Evolutionary conservation across 1,140 invertebrate genomes (phyloP).

Genomic region (Apolygus lucorum): DNA sequence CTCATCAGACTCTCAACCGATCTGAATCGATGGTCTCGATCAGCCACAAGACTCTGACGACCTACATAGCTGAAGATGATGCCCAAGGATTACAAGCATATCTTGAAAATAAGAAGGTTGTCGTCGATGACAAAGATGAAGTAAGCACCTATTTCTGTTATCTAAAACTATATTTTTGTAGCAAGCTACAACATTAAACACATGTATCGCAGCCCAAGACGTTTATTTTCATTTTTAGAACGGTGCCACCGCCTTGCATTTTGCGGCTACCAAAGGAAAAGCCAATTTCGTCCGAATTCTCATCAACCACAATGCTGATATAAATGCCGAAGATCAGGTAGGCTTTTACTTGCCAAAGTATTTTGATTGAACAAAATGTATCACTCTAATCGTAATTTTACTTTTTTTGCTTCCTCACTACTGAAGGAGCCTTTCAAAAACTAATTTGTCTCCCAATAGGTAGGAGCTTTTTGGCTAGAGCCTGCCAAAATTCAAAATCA

Average conservation of each 20-base stretch:
- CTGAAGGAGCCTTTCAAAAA: too few species aligned
- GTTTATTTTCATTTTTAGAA: constrained; percentile 50
- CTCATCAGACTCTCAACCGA: constrained; percentile 49
- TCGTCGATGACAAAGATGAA: constrained; percentile 84
- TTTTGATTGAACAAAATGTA: too few species aligned
- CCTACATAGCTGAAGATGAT: constrained; percentile 72
- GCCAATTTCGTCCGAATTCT: constrained; percentile 71
- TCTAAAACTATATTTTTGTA: not conserved
- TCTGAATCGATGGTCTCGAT: constrained; percentile 82
- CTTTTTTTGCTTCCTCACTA: too few species aligned
- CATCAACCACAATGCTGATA: constrained; percentile 75
- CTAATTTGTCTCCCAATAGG: too few species aligned
- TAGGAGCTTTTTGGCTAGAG: too few species aligned
- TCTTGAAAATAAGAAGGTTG: constrained; percentile 67
- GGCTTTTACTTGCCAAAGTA: too few species aligned
- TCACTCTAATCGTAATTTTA: too few species aligned
- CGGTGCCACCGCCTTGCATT: constrained; percentile 83
- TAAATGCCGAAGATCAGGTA: constrained; percentile 78
- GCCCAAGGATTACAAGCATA: constrained; percentile 66
- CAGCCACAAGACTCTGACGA: constrained; percentile 66
- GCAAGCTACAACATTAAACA: not conserved
- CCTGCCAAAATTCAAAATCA: too few species aligned
- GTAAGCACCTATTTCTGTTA: constrained; percentile 43
- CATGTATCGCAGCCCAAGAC: not conserved
- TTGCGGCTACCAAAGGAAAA: constrained; percentile 72